Evolutionary conservation across 2,113 vertebrate genomes (phyloP).

Genomic region (Gambusia affinis): DNA sequence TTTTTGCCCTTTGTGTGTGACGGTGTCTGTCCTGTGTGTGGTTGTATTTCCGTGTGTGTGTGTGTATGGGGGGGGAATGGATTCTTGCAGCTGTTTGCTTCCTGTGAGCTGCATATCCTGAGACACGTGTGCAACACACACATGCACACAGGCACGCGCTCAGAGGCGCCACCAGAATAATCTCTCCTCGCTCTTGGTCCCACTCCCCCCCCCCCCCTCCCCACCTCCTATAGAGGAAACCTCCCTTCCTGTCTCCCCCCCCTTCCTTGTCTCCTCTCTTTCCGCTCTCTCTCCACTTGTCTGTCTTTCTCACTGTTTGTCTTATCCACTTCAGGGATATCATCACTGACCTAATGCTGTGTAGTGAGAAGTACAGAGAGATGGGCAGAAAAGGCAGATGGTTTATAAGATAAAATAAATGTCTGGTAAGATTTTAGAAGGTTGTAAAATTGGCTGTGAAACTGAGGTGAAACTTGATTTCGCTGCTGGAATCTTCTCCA

Average conservation of each 20-base stretch:
- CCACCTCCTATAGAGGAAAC: slow-evolving; percentile 75
- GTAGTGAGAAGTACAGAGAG: slow-evolving; percentile 35
- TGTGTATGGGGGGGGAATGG: slow-evolving; percentile 42
- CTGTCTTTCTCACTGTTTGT: slow-evolving; percentile 53
- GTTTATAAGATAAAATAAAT: not conserved
- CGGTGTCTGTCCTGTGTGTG: slow-evolving; percentile 41
- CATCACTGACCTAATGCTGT: slow-evolving; percentile 65
- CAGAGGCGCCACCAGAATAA: slow-evolving; percentile 82
- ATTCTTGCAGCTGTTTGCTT: slow-evolving; percentile 78
- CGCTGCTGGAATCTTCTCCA: not conserved
- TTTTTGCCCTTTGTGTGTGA: slow-evolving; percentile 37
- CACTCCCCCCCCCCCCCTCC: slow-evolving; percentile 64
- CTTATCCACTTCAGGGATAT: slow-evolving; percentile 62
- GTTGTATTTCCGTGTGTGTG: slow-evolving; percentile 40
- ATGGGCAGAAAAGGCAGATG: slow-evolving; percentile 23
- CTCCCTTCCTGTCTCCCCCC: slow-evolving; percentile 80
- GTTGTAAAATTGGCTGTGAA: not conserved
- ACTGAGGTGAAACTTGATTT: slow-evolving; percentile 21
- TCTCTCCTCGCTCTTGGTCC: slow-evolving; percentile 70
- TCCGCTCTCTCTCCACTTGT: slow-evolving; percentile 56
- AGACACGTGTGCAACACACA: slow-evolving; percentile 55
- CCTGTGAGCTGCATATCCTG: slow-evolving; percentile 77
- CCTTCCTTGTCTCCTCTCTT: slow-evolving; percentile 76
- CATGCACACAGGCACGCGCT: slow-evolving; percentile 55
- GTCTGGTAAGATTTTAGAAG: slow-evolving; percentile 33